Evolutionary conservation across 30 jellyfish, hydroid and myxozoan genomes (phyloP), one percentile per base, ranked within the genome.

Genomic region (Rhopilema esculentum): DNA sequence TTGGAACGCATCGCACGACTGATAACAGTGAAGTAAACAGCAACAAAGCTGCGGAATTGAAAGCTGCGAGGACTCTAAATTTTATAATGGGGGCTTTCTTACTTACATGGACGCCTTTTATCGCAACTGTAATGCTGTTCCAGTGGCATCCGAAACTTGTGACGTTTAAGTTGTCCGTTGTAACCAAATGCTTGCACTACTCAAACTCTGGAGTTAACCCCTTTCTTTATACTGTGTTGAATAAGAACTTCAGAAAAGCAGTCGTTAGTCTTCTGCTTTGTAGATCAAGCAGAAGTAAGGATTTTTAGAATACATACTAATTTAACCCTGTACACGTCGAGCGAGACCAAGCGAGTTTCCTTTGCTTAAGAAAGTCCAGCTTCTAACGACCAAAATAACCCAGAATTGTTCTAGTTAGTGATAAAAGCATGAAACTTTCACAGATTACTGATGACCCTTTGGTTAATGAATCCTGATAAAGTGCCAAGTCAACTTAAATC

Each of bases 21-120:
- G 57, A 40, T 40, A 40, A 12, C 57, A 40, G 12, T 6, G 57
- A 40, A 2, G 57, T 12, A 2, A 6, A 40, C 12, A 40, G 57
- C 57, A 40, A 12, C 57, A 40, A 72, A 31, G 51, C 48, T 21
- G 62, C 86, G n/a, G 91, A 76, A 18, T 49, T 87, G 61, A 87
- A 87, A 66, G 96, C 96, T 7, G 96, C 96, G 27, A 76, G 69
- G 49, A 72, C 90, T 0, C 62, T 87, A 8, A 68, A 83, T 27
- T 31, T 87, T 12, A 76, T 87, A 0, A 87, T 87, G 86, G 90
- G 90, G 1, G 70, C 88, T 1, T 87, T 76, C 49, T 15, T 87
- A 19, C 68, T 87, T 33, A 87, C 96, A 0, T 87, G 96, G 96
- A 87, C 96, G 9, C 96, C 96, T 72, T 87, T 87, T 49, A 66